Conservation (phyloP, 2,797 vertebrate species). For the Pelobates cultripes region DNA sequence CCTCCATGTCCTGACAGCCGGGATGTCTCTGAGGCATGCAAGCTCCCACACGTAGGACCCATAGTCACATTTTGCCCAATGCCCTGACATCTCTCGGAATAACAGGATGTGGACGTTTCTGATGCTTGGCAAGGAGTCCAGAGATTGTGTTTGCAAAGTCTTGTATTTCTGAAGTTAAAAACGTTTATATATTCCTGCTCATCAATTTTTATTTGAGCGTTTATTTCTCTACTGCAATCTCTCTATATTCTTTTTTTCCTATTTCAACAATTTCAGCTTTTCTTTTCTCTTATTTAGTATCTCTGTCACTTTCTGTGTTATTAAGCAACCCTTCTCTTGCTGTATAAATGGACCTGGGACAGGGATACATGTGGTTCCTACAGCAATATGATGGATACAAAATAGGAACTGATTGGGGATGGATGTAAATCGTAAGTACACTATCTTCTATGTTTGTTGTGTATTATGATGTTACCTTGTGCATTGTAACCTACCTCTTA, state of each 20-base stretch:
- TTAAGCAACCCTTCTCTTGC: constrained; percentile 11
- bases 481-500: not conserved
- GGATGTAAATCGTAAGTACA: constrained; percentile 54
- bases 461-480: not conserved
- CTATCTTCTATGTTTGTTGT: not conserved
- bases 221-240: not conserved
- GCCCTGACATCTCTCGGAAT: constrained; percentile 49
- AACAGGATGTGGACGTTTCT: constrained; percentile 53
- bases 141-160: constrained; percentile 28
- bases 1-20: constrained; percentile 29
- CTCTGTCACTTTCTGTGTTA: constrained; percentile 6
- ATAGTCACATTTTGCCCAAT: constrained; percentile 48
- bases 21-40: constrained; percentile 42
- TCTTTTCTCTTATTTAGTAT: not conserved
- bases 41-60: constrained; percentile 44
- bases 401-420: constrained; percentile 45
- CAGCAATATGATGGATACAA: constrained; percentile 38
- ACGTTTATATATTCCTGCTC: not conserved
- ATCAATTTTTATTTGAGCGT: not conserved
- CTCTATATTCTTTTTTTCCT: not conserved
- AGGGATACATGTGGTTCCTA: constrained; percentile 40
- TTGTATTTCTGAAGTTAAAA: constrained; percentile 15
- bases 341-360: constrained; percentile 51
- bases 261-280: not conserved
- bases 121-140: constrained; percentile 42